A percentile compares a stretch with the other conserved stretches of the same genome.
Evolutionary conservation across 2,797 vertebrate genomes (phyloP).

Genomic region (Microhierax caerulescens): DNA sequence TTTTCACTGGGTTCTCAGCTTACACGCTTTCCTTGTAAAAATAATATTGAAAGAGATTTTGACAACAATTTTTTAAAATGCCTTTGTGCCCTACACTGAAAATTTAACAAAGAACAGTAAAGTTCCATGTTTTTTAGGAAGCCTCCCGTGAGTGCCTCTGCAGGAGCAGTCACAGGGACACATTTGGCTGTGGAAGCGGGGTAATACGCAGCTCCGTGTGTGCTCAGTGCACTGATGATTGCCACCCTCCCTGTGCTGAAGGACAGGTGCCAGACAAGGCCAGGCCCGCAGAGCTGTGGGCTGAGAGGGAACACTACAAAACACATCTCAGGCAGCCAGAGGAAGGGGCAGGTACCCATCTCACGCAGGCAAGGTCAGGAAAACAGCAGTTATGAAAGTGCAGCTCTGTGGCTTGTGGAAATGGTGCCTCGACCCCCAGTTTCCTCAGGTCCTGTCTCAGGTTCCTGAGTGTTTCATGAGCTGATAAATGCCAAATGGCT

Average conservation of each 20-base stretch:
- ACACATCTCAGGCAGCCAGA: neutral
- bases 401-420: neutral
- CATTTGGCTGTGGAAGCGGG: neutral
- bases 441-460: neutral
- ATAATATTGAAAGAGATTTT: neutral
- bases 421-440: neutral
- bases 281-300: neutral
- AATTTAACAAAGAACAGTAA: neutral
- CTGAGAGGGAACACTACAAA: neutral
- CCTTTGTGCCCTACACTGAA: neutral
- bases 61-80: neutral
- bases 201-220: neutral
- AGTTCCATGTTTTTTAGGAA: neutral
- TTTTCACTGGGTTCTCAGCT: neutral
- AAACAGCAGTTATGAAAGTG: neutral
- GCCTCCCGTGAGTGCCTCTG: neutral
- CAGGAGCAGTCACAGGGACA: neutral
- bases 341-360: neutral
- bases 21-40: neutral
- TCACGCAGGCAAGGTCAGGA: rapidly evolving
- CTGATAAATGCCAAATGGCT: neutral
- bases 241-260: neutral
- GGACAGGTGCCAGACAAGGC: neutral
- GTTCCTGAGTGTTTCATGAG: neutral
- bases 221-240: neutral